Percentiles rank a stretch among this genome's conserved stretches.
phyloP scores from a whole-genome alignment of 2,888 invertebrate species.

The Rhyacophila evoluta region DNA sequence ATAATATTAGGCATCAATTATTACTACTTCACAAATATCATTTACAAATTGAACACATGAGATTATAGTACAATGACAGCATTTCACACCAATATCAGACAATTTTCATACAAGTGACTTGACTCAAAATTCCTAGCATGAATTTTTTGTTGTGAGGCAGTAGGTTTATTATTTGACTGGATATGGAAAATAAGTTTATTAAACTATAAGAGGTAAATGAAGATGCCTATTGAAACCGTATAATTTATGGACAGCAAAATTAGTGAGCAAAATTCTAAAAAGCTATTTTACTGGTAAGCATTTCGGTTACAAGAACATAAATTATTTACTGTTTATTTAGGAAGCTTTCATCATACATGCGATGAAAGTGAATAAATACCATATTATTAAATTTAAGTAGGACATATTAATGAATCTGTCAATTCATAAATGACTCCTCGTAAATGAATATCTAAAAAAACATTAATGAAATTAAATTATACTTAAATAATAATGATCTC shows the following conservation, averaged over 20 bases:
- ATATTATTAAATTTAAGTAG: no score
- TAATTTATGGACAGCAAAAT: no score
- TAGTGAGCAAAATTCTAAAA: no score
- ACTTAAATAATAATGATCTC: not conserved
- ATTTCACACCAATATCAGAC: not conserved
- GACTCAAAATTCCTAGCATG: no score
- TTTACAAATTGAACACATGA: constrained; percentile 11
- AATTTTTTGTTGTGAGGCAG: not conserved
- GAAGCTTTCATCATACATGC: no score
- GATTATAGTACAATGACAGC: not conserved
- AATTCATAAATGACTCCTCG: no score
- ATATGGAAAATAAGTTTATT: not conserved
- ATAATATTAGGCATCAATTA: not conserved
- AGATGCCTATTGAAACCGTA: not conserved
- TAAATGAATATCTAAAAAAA: no score
- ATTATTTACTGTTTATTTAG: no score
- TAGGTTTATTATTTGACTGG: not conserved
- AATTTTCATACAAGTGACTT: not conserved
- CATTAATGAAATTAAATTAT: not conserved
- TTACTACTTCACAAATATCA: not conserved
- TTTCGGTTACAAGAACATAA: no score
- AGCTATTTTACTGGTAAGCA: no score
- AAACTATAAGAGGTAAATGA: not conserved
- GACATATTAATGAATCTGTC: no score
- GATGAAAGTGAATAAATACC: no score